A percentile compares a stretch with the other conserved stretches of the same genome.
phyloP scores from a whole-genome alignment of 1,140 invertebrate species.

The Zaprionus inermis region DNA sequence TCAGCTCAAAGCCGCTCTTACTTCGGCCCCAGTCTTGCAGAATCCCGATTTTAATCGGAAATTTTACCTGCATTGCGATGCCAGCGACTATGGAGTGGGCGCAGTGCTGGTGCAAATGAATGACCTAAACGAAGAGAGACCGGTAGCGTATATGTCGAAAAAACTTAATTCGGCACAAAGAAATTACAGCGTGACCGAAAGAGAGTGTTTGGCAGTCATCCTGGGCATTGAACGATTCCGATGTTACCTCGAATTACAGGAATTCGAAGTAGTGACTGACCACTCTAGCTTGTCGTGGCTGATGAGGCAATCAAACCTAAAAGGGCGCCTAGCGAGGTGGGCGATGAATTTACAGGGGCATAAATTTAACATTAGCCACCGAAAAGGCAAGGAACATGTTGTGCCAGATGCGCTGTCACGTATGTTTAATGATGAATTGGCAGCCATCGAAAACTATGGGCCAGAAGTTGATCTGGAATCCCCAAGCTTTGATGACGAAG shows the following conservation, averaged over 20 bases:
- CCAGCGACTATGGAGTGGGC: background rate
- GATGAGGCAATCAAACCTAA: too few species aligned
- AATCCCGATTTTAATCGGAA: slow-evolving; percentile 7
- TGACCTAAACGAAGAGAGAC: background rate
- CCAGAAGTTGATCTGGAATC: too few species aligned
- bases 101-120: background rate
- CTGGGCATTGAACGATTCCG: background rate
- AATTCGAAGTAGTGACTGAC: background rate
- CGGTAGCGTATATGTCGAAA: background rate
- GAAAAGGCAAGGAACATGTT: too few species aligned
- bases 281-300: too few species aligned
- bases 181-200: slow-evolving; percentile 8
- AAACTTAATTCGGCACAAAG: background rate
- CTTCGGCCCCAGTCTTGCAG: background rate
- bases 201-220: background rate
- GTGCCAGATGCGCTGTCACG: too few species aligned
- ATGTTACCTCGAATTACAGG: background rate
- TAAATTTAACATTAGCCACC: too few species aligned
- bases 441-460: too few species aligned
- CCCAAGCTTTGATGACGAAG: too few species aligned
- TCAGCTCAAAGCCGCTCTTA: background rate
- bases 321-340: too few species aligned
- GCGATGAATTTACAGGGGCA: too few species aligned
- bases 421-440: too few species aligned
- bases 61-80: slow-evolving; percentile 10